phyloP scores from a whole-genome alignment of 2,113 vertebrate species.

The Eulemur macaco region DNA sequence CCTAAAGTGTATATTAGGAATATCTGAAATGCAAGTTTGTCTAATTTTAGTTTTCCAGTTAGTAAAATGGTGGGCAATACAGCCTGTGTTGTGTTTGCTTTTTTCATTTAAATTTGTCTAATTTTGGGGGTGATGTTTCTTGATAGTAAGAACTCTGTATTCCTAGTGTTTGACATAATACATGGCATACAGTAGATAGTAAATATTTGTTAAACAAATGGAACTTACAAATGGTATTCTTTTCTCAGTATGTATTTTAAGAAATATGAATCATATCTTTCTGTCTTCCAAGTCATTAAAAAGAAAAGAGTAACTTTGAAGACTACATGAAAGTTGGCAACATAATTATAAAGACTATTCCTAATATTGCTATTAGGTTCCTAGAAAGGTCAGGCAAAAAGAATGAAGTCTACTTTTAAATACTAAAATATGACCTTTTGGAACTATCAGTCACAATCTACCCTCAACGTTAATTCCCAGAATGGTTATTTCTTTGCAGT shows the following conservation, averaged over 20 bases:
- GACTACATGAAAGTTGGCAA: not conserved
- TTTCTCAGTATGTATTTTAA: constrained; percentile 1
- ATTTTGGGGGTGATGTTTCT: not conserved
- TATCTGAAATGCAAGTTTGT: constrained; percentile 37
- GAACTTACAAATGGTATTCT: not conserved
- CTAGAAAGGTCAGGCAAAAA: constrained; percentile 28
- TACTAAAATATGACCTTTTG: constrained; percentile 5
- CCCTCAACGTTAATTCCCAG: not conserved
- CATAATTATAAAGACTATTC: not conserved
- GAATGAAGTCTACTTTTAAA: not conserved
- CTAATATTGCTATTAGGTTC: not conserved
- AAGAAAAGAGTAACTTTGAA: constrained; percentile 19
- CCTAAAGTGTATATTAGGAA: not conserved
- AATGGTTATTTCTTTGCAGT: not conserved
- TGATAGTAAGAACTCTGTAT: not conserved
- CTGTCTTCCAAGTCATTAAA: constrained; percentile 28
- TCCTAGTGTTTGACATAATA: not conserved
- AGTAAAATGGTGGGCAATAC: not conserved
- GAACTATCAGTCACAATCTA: not conserved
- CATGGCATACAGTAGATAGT: not conserved
- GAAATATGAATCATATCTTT: constrained; percentile 17
- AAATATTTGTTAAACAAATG: not conserved
- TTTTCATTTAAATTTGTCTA: constrained; percentile 18
- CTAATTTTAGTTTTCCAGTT: not conserved
- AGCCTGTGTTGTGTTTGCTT: not conserved